phyloP scores from a whole-genome alignment of 1,140 invertebrate genomes.

The Lucilia cuprina region DNA sequence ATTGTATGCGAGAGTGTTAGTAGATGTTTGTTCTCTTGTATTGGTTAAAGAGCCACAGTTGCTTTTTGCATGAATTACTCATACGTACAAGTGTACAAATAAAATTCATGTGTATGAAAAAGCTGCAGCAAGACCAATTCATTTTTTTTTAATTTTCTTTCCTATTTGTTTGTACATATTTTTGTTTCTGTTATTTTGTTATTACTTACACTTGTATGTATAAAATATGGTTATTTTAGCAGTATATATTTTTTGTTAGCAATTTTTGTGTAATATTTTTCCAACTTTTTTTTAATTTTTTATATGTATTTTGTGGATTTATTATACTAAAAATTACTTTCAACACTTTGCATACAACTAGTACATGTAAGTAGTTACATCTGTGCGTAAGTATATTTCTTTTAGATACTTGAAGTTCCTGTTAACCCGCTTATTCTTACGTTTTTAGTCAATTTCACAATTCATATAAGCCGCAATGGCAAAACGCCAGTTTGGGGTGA shows the following conservation, averaged over 20 bases:
- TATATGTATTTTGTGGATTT: conserved; percentile 35
- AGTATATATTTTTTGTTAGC: not conserved
- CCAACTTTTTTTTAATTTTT: not conserved
- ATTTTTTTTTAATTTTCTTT: not conserved
- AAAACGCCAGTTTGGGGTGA: not conserved
- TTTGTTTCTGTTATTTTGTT: not conserved
- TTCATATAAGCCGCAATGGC: conserved; percentile 32
- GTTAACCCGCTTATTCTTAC: conserved; percentile 27
- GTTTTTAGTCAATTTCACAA: conserved; percentile 16
- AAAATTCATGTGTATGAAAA: not conserved
- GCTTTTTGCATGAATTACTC: not conserved
- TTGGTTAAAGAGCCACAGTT: not conserved
- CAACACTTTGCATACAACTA: conserved; percentile 23
- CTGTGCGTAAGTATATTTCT: not conserved
- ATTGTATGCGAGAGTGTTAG: not conserved
- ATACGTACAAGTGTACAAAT: not conserved
- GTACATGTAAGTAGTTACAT: not conserved
- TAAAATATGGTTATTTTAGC: conserved; percentile 1
- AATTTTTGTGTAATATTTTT: not conserved
- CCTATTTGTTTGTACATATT: not conserved
- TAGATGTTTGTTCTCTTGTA: not conserved
- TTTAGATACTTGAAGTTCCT: conserved; percentile 4
- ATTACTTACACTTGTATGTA: conserved; percentile 5
- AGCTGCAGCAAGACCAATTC: not conserved
- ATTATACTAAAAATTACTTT: conserved; percentile 40